Evolutionary conservation across 2,888 invertebrate genomes (phyloP), one percentile per base, ranked within the genome.

Genomic region (Tetanocera ferruginea): DNA sequence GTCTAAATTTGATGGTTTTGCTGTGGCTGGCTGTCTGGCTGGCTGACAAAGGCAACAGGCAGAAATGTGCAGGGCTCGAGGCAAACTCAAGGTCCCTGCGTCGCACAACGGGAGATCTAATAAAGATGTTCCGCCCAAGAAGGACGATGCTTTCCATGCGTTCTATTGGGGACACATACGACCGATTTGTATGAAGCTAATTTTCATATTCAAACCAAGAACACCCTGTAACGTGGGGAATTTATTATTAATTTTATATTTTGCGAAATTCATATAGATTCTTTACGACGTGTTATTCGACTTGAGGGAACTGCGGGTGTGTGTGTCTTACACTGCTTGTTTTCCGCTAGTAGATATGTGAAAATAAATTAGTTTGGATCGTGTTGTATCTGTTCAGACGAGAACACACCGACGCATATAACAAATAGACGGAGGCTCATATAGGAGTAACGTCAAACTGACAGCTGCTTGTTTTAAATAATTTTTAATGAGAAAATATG

Each of bases 311-410:
- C 57, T n/a, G 19, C 11, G 5, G 17, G 52, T 19, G n/a, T 55
- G 19, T 19, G 55, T 55, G 55, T n/a, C 5, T 9, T 19, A 55
- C 23, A 9, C 19, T 55, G 23, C 55, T n/a, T 23, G 55, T 55
- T 55, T 55, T 5, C 19, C 19, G 1, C 23, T 1, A 52, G 6
- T 5, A 52, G n/a, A 19, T 75, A 75, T 77, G 60, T 72, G 79
- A 69, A 70, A 74, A 81, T 82, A 80, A 82, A 80, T 81, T 80
- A 78, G 77, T 31, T 71, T 23, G 67, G 78, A 78, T 76, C 80
- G 78, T 77, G 77, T 78, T 78, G 76, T 80, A 37, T 75, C 70
- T 74, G 73, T 76, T 78, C 76, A 67, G 70, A 37, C 78, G 25
- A 11, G 3, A 25, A 3, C 23, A 34, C 28, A 66, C 28, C 0